Evolutionary conservation across 2,888 invertebrate genomes (phyloP).

Genomic region (Ariolimax columbianus): DNA sequence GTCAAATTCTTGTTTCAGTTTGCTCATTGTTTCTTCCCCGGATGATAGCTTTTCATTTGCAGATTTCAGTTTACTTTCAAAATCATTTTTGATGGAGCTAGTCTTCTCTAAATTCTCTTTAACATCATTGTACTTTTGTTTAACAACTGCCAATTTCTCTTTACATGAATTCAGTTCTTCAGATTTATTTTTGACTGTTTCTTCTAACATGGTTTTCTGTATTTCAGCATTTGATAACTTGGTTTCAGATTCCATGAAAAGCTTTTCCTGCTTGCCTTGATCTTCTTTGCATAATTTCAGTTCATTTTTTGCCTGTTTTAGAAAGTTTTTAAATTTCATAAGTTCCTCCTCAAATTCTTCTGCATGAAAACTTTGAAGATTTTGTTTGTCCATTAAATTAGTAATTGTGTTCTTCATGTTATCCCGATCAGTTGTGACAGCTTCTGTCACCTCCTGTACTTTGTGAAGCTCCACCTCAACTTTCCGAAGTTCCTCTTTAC

Average conservation of each 20-base stretch:
- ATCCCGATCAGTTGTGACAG: not conserved
- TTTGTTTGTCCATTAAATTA: not conserved
- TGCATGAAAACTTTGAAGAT: not conserved
- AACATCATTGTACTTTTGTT: constrained; percentile 1
- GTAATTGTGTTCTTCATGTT: not conserved
- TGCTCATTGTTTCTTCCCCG: not conserved
- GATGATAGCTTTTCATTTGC: not conserved
- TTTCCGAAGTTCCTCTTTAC: not conserved
- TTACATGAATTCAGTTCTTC: constrained; percentile 9
- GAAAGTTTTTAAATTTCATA: not conserved
- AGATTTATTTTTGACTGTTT: not conserved
- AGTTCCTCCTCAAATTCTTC: constrained; percentile 13
- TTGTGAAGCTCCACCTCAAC: not conserved
- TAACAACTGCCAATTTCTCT: not conserved
- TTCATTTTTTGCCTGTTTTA: not conserved
- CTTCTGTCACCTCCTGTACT: not conserved
- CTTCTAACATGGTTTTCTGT: constrained; percentile 12
- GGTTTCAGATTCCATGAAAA: not conserved
- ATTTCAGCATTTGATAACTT: not conserved
- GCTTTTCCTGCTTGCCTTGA: not conserved
- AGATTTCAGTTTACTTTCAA: constrained; percentile 1
- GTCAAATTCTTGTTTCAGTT: not conserved
- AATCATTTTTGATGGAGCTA: not conserved
- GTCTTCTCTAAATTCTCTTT: constrained; percentile 8
- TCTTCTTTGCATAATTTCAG: constrained; percentile 24